phyloP scores from a whole-genome alignment of 2,797 vertebrate species.

The Eremophila alpestris region DNA sequence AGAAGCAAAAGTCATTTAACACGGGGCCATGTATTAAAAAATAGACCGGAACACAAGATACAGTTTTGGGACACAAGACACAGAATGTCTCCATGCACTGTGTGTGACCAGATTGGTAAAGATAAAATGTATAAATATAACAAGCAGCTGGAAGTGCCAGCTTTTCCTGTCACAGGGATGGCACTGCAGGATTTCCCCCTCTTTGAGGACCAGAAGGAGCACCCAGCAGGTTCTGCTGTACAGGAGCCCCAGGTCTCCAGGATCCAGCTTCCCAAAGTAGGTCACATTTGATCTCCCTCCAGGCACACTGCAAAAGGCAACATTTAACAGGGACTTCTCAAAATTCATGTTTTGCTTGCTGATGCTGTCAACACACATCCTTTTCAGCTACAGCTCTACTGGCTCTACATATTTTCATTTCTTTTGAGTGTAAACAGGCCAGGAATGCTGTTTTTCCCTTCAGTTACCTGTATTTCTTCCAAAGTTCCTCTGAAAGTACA shows the following conservation, averaged over 20 bases:
- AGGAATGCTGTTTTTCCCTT: conserved; percentile 26
- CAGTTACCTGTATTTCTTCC: conserved; percentile 30
- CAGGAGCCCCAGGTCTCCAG: background rate
- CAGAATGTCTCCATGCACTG: background rate
- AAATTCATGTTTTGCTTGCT: background rate
- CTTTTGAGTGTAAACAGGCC: background rate
- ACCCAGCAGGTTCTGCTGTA: background rate
- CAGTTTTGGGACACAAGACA: background rate
- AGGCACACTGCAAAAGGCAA: background rate
- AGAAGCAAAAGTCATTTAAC: background rate
- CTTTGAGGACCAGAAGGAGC: background rate
- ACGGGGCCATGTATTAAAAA: background rate
- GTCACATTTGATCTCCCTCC: background rate
- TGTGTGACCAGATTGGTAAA: background rate
- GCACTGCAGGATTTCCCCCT: background rate
- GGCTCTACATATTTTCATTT: background rate
- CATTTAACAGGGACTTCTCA: background rate
- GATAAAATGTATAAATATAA: background rate
- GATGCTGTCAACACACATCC: background rate
- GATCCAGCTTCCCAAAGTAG: conserved; percentile 2
- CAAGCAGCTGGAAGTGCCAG: background rate
- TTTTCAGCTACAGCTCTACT: background rate
- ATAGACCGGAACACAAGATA: background rate
- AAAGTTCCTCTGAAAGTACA: conserved; percentile 8
- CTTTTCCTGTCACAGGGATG: background rate